Percentiles rank a stretch among this genome's conserved stretches.
These are phyloP conservation scores for Xestia xanthographa DNA, from an alignment of 2,888 invertebrate genomes.

Conservation along the genomic window DNA sequence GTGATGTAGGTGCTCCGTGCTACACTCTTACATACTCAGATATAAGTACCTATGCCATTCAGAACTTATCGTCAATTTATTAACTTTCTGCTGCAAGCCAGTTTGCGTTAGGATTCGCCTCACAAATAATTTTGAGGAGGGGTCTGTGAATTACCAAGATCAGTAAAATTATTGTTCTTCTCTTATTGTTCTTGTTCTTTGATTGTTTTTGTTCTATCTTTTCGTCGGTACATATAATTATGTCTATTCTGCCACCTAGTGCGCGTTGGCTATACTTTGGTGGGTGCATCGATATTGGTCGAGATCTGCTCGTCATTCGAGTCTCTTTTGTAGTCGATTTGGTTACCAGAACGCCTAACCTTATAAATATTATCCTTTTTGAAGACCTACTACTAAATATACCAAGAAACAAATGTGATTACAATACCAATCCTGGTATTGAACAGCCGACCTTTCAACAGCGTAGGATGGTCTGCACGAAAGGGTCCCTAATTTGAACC, in stretches of 20 bases:
- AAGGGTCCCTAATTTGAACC: conserved; percentile 58
- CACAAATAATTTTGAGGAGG: neutral
- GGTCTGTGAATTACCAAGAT: neutral
- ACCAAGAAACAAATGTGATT: neutral
- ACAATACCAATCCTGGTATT: neutral
- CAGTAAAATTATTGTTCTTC: neutral
- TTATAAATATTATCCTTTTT: neutral
- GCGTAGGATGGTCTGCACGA: neutral
- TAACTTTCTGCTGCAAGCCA: neutral
- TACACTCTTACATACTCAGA: conserved; percentile 9
- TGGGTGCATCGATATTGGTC: neutral
- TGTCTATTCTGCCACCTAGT: neutral
- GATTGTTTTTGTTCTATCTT: neutral
- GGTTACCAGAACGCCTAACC: too few relatives aligned
- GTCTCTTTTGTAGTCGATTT: neutral
- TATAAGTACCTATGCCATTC: neutral
- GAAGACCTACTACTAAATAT: neutral
- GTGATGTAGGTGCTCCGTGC: neutral
- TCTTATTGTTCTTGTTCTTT: neutral
- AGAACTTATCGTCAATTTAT: neutral
- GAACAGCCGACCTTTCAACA: neutral
- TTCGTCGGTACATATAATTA: neutral
- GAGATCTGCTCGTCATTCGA: neutral
- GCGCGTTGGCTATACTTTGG: neutral
- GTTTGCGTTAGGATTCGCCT: neutral